Base-by-base conservation (phyloP, 2,888 invertebrate species). In the Archips xylosteana region DNA sequence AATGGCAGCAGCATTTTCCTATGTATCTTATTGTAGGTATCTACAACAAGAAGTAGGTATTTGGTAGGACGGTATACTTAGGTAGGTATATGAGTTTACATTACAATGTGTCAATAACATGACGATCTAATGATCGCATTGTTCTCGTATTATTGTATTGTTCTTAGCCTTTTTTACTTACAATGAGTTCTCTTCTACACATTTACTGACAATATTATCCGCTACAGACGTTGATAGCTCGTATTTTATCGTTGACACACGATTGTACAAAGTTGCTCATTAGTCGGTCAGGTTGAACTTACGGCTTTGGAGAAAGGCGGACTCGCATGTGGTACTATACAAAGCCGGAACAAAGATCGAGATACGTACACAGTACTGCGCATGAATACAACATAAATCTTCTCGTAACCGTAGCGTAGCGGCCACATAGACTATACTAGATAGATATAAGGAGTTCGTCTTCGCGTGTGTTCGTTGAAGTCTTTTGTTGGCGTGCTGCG, bases 381-480 rank as follows among this genome's bases (percentile, higher is more conserved):
- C 77, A 75, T 77, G 78, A 79, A 80, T 81, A 81, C 77, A 77
- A 78, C 77, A 83, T 78, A 82, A 82, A 82, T 82, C 76, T 76
- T 79, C 76, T 77, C 76, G 76, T 77, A 78, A 80, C 76, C 77
- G 78, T 79, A 76, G 76, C 77, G 75, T 76, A 76, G 76, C 78
- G 76, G 74, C 62, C 15, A 67, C 47, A 74, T 3, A 32, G 57
- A 32, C 57, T 57, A 57, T 54, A 54, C 54, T n/a, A 54, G 23
- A 54, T 9, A 54, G 54, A 54, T n/a, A 49, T 3, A 49, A 49
- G n/a, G 71, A 76, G 80, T 81, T 78, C 77, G 77, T 80, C 75
- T 80, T 78, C 76, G 82, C 82, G 85, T n/a, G 57, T 70, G 75
- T 65, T 70, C 90, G 89, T 91, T 91, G 86, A 90, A 85, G 85